Conservation (phyloP, 2,888 invertebrate genomes). For the Andrena chrysosceles region DNA sequence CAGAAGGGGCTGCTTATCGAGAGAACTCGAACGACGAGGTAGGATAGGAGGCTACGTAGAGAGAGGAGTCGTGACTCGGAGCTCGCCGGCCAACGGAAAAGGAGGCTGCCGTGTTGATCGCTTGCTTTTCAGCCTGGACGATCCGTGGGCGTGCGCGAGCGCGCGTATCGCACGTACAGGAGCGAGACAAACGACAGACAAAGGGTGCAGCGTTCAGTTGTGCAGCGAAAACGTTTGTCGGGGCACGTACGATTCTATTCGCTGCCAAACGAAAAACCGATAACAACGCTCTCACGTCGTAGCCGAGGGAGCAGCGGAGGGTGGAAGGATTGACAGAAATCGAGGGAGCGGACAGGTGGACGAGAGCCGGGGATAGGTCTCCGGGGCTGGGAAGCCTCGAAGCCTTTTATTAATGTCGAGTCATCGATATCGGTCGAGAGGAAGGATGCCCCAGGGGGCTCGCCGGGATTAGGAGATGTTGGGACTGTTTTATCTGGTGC, state of each 20-base stretch:
- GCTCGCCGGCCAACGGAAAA: not conserved
- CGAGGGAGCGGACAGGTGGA: slow-evolving; percentile 24
- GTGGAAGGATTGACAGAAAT: slow-evolving; percentile 37
- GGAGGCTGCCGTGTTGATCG: not conserved
- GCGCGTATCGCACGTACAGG: slow-evolving; percentile 3
- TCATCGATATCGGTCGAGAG: slow-evolving; percentile 10
- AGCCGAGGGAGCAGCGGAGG: not conserved
- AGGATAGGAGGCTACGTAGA: not conserved
- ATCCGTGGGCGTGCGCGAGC: not conserved
- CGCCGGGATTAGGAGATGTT: not conserved
- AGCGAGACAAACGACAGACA: slow-evolving; percentile 60
- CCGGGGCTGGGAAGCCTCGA: not conserved
- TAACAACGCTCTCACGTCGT: slow-evolving; percentile 54
- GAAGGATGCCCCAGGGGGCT: not conserved
- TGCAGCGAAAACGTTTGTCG: slow-evolving; percentile 64
- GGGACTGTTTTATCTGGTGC: slow-evolving; percentile 4
- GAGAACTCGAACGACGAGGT: not conserved
- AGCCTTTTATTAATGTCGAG: slow-evolving; percentile 12
- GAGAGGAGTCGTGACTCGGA: not conserved
- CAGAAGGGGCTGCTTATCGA: slow-evolving; percentile 29
- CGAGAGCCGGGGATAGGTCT: not conserved
- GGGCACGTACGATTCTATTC: slow-evolving; percentile 65
- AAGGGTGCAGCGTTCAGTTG: slow-evolving; percentile 54
- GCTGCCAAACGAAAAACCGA: slow-evolving; percentile 64
- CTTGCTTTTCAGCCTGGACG: slow-evolving; percentile 9